phyloP scores from a whole-genome alignment of 2,797 vertebrate species.

The Xenops minutus region DNA sequence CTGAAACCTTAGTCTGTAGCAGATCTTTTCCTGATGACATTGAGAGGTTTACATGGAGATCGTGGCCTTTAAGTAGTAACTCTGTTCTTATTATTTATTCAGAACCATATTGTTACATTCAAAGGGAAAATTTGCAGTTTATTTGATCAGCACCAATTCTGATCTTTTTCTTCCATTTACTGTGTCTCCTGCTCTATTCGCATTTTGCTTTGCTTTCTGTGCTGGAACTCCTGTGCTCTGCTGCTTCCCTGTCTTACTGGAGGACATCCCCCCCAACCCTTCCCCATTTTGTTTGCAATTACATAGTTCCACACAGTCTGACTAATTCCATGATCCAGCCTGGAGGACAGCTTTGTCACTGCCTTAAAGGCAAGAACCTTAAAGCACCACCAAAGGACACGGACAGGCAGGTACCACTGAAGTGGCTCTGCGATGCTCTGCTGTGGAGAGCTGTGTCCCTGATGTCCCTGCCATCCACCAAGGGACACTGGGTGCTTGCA shows the following conservation, averaged over 20 bases:
- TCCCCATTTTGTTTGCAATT: not conserved
- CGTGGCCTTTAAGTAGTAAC: not conserved
- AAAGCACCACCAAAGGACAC: not conserved
- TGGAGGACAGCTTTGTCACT: not conserved
- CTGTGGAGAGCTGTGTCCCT: not conserved
- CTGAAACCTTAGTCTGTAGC: not conserved
- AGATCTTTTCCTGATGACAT: not conserved
- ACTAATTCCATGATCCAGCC: not conserved
- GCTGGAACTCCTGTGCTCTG: not conserved
- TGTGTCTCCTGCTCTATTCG: not conserved
- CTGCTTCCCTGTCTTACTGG: not conserved
- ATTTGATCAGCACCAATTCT: not conserved
- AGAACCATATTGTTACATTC: not conserved
- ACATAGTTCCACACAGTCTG: not conserved
- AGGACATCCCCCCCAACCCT: not conserved
- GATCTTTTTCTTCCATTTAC: not conserved
- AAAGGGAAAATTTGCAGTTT: not conserved
- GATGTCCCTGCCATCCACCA: not conserved
- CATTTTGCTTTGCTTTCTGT: not conserved
- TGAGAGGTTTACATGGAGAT: not conserved
- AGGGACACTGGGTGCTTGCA: not conserved
- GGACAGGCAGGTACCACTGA: not conserved
- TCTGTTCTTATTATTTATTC: not conserved
- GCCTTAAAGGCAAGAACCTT: not conserved
- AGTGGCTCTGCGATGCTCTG: not conserved